A percentile compares a stretch with the other conserved stretches of the same genome.
These are phyloP conservation scores for Melinaea menophilus DNA, from an alignment of 2,888 invertebrate species.

Conservation along the genomic window DNA sequence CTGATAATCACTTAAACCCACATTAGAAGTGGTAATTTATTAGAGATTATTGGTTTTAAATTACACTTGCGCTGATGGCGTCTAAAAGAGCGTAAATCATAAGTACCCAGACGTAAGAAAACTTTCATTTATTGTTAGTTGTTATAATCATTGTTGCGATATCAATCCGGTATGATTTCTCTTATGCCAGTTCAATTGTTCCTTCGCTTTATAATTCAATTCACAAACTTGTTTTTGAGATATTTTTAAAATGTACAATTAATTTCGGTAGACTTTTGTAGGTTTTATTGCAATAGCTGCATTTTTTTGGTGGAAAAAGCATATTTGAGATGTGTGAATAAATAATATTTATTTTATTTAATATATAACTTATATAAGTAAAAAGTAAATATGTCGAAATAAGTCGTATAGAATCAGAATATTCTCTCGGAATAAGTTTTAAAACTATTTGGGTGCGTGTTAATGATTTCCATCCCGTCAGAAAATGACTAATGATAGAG, in stretches of 20 bases:
- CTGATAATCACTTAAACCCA: background rate
- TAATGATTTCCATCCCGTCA: background rate
- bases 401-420: no score
- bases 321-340: slow-evolving; percentile 29
- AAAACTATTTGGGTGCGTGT: background rate
- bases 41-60: no score
- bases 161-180: slow-evolving; percentile 39
- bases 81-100: background rate
- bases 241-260: slow-evolving; percentile 37
- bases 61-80: no score
- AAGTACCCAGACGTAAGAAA: no score
- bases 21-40: background rate
- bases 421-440: background rate
- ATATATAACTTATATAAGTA: background rate
- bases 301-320: slow-evolving; percentile 37
- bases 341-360: slow-evolving; percentile 5
- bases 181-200: slow-evolving; percentile 42
- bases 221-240: slow-evolving; percentile 42
- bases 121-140: background rate
- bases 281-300: slow-evolving; percentile 46
- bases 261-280: slow-evolving; percentile 44
- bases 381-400: background rate
- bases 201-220: slow-evolving; percentile 46
- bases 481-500: background rate
- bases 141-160: slow-evolving; percentile 33